phyloP scores from a whole-genome alignment of 2,888 invertebrate species.

The Melanotus villosus region DNA sequence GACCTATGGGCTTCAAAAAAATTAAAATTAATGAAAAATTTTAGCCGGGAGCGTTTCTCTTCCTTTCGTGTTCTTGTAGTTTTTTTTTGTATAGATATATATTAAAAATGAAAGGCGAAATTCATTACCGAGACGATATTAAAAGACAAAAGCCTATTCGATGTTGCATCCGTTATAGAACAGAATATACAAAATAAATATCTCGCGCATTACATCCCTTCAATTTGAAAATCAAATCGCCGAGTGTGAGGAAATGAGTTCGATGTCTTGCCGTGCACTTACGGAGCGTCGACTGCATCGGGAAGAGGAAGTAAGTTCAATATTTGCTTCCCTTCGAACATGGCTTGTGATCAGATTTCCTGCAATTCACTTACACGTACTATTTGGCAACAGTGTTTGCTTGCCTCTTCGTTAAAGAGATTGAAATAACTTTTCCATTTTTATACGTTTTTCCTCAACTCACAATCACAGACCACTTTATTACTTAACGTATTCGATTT shows the following conservation, averaged over 20 bases:
- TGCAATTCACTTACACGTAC: conserved; percentile 46
- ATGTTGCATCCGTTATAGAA: background rate
- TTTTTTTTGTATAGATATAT: no score
- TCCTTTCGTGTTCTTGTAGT: conserved; percentile 6
- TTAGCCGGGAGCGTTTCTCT: conserved; percentile 26
- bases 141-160: conserved; percentile 22
- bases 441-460: background rate
- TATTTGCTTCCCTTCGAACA: conserved; percentile 48
- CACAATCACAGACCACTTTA: background rate
- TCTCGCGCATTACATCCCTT: conserved; percentile 17
- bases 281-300: conserved; percentile 28
- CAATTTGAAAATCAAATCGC: conserved; percentile 44
- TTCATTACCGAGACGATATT: conserved; percentile 32
- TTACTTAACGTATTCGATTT: background rate
- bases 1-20: conserved; percentile 27
- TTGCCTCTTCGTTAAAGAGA: conserved; percentile 32
- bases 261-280: conserved; percentile 40
- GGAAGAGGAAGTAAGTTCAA: conserved; percentile 40
- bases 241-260: conserved; percentile 42
- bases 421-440: conserved; percentile 24
- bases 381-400: conserved; percentile 45
- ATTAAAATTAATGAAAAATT: conserved; percentile 39
- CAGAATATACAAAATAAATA: conserved; percentile 38
- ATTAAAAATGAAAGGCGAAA: conserved; percentile 24
- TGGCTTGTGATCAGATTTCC: conserved; percentile 46